Base-by-base conservation (phyloP, 2,888 invertebrate species). In the Polymixis lichenea region DNA sequence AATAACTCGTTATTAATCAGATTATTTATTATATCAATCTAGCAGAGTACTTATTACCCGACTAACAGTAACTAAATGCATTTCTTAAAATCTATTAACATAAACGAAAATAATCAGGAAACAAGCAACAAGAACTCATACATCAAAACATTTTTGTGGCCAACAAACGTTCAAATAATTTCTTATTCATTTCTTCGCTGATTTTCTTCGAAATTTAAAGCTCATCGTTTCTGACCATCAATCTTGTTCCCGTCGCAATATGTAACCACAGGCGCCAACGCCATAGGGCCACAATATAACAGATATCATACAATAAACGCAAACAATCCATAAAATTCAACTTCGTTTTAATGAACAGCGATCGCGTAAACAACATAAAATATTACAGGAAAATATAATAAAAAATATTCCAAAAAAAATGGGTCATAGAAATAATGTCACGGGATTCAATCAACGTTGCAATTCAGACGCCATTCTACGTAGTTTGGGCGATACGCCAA, bases 391-490 rank as follows among this genome's bases (percentile, higher is more conserved):
- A 88, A 87, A 77, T 82, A 83, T 74, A 73, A 80, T 83, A 76
- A 79, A 87, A 81, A 77, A 88, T 86, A 84, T 80, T 87, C 78
- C 9, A 65, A 62, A n/a, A 86, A 79, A 87, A 85, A 86, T 88
- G 72, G 88, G 87, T 88, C 87, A 86, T 86, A 86, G 87, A 81
- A 82, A 88, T 88, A 87, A 88, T 82, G 82, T 78, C 62, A 70
- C 64, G 66, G 76, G 68, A 84, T 88, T 88, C 88, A 84, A 88
- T 88, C 87, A 88, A 73, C 88, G 82, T 83, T 87, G 89, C 88
- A 86, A 88, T 88, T 88, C 80, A 77, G 76, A 84, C 80, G 77
- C 80, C 88, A 84, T 81, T 72, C 69, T 72, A 72, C 72, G 80
- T 76, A 75, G 82, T 86, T 80, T 79, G 84, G 88, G 88, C 87